Evolutionary conservation across 1,140 invertebrate species (phyloP).

Genomic region (Aporrectodea caliginosa): DNA sequence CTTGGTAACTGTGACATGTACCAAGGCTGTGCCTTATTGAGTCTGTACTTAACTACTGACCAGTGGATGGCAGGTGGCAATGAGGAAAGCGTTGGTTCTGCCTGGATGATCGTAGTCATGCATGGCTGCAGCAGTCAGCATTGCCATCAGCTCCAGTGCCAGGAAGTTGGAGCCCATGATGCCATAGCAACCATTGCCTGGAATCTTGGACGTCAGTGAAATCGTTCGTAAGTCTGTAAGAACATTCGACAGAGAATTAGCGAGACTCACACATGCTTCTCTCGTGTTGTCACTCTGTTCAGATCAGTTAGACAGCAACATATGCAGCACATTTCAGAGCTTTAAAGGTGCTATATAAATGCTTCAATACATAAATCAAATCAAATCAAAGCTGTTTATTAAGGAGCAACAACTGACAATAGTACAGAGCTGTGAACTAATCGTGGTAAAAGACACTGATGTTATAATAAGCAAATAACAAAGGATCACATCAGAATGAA

Average conservation of each 20-base stretch:
- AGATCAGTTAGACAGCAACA: no score
- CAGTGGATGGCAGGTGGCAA: conserved; percentile 54
- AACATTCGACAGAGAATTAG: neutral
- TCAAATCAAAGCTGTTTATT: no score
- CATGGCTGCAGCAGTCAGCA: conserved; percentile 68
- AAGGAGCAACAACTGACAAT: no score
- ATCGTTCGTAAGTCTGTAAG: neutral
- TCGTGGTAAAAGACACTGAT: no score
- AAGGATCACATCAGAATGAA: no score
- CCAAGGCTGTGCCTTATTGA: no score
- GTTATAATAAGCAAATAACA: no score
- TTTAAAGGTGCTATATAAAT: neutral
- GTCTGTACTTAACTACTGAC: no score
- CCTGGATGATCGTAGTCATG: conserved; percentile 69
- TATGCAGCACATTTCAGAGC: neutral
- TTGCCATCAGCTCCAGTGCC: conserved; percentile 63
- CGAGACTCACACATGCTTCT: neutral
- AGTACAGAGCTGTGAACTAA: no score
- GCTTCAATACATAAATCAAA: neutral
- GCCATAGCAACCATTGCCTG: conserved; percentile 48
- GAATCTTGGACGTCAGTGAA: neutral
- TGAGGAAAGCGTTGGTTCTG: conserved; percentile 65
- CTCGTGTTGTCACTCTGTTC: neutral
- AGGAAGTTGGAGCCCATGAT: conserved; percentile 62
- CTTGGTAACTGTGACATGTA: no score